Base-by-base conservation (phyloP, 1,140 invertebrate species). In the Zophobas atratus region DNA sequence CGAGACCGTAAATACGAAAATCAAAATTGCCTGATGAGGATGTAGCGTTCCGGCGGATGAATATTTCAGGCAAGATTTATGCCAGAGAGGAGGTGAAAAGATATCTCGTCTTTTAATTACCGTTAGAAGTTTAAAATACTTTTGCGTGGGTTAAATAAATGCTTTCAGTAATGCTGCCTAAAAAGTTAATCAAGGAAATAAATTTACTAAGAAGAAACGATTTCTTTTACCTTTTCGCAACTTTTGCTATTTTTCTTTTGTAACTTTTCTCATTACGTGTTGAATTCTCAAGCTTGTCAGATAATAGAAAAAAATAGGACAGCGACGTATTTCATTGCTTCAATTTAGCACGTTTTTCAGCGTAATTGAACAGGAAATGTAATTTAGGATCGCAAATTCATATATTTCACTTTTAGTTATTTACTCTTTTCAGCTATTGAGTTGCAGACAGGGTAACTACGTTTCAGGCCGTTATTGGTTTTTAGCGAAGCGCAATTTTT, bases 121-220 rank as follows among this genome's bases (percentile, higher is more conserved):
- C n/a, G 38, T n/a, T 6, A 38, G 60, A 43, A 67, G 38, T 67
- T 67, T 67, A 67, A 67, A 43, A 67, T 67, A 43, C 60, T 73
- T 38, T 49, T 74, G 57, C 71, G 53, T 49, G 74, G 75, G 71
- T 60, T 49, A 72, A 75, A 77, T 80, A 80, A 80, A 80, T 80
- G 79, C 77, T 77, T 80, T 70, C 70, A 51, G 63, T 73, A 77
- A 67, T 77, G 78, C 51, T 46, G 60, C 67, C 36, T 74, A 77
- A 79, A 81, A 79, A 81, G 78, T 80, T 81, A 78, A 81, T 81
- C 80, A 78, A 80, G 79, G 75, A 81, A 80, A 80, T 81, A 80
- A 80, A 81, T 81, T 81, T 75, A 73, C 67, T 77, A 53, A 70
- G 72, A 80, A 75, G 70, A 67, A 77, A 48, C 77, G 76, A 75